Percentiles rank a stretch among this genome's conserved stretches.
phyloP scores from a whole-genome alignment of 2,113 vertebrate genomes.

The Callospermophilus lateralis region DNA sequence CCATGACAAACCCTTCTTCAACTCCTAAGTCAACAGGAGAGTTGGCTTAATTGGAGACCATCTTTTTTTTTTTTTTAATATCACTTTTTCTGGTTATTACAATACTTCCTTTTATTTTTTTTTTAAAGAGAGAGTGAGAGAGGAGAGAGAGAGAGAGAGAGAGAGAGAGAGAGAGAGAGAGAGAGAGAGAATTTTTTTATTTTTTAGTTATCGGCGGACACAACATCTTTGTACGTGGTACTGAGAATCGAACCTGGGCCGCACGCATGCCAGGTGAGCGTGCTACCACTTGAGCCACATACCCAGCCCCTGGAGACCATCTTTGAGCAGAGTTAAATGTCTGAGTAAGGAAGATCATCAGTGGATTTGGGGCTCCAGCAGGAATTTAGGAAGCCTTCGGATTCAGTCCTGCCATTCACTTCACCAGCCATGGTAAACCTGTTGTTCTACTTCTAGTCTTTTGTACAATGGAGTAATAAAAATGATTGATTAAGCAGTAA shows the following conservation, averaged over 20 bases:
- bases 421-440: not conserved
- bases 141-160: too few relatives aligned
- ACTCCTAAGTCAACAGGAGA: not conserved
- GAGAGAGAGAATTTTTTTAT: too few relatives aligned
- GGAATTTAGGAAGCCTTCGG: not conserved
- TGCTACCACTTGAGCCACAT: too few relatives aligned
- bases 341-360: not conserved
- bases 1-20: not conserved
- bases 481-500: not conserved
- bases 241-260: too few relatives aligned
- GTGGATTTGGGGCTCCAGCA: not conserved
- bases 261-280: too few relatives aligned
- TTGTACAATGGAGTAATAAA: not conserved
- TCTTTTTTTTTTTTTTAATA: too few relatives aligned
- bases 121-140: too few relatives aligned
- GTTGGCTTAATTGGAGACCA: not conserved
- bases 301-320: not conserved
- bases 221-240: too few relatives aligned
- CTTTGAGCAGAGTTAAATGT: not conserved
- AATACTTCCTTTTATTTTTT: too few relatives aligned
- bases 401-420: not conserved
- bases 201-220: too few relatives aligned
- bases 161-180: too few relatives aligned
- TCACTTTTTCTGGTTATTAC: too few relatives aligned
- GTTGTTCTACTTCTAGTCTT: not conserved